Evolutionary conservation across 1,140 invertebrate genomes (phyloP).

Genomic region (Pogonomyrmex californicus): DNA sequence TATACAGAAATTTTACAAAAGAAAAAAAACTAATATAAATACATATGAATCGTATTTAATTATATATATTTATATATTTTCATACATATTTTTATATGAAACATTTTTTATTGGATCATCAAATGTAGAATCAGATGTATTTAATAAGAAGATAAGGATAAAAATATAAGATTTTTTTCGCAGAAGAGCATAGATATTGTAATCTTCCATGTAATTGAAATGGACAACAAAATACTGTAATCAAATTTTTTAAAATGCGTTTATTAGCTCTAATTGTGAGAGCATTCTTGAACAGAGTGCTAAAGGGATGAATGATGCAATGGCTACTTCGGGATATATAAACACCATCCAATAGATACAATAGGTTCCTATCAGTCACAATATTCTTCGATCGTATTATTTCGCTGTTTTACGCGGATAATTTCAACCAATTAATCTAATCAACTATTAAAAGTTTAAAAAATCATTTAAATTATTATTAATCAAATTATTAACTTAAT

Average conservation of each 20-base stretch:
- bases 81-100: too few relatives aligned
- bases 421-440: too few relatives aligned
- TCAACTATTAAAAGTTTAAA: too few relatives aligned
- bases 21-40: too few relatives aligned
- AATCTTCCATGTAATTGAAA: neutral
- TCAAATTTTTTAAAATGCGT: neutral
- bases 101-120: too few relatives aligned
- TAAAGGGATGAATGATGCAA: neutral
- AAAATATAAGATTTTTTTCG: neutral
- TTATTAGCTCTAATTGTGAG: neutral
- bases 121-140: too few relatives aligned
- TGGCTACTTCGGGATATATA: neutral
- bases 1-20: too few relatives aligned
- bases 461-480: too few relatives aligned
- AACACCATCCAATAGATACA: neutral
- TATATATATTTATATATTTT: too few relatives aligned
- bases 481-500: too few relatives aligned
- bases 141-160: neutral
- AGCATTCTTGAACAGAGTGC: neutral
- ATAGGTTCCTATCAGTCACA: slow-evolving; percentile 6
- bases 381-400: neutral
- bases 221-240: neutral
- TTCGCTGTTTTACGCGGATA: neutral
- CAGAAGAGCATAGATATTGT: neutral
- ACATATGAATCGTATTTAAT: too few relatives aligned